These are phyloP conservation scores for Clinocottus analis DNA, from an alignment of 2,113 vertebrate genomes.

Conservation along the genomic window DNA sequence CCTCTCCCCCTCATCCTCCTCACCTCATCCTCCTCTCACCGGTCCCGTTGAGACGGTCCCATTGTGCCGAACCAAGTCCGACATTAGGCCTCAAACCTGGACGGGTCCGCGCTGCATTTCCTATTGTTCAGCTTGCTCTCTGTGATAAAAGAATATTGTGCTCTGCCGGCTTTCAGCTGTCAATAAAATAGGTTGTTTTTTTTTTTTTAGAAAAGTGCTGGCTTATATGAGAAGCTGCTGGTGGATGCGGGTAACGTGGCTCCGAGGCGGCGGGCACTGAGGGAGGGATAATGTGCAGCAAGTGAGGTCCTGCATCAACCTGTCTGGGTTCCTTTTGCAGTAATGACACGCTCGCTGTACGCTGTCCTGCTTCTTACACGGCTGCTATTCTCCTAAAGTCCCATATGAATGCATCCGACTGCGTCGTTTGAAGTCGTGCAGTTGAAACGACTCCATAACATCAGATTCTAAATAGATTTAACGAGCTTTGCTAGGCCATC, in stretches of 20 bases:
- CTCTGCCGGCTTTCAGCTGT: conserved; percentile 12
- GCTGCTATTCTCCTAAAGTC: background rate
- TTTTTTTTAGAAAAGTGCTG: conserved; percentile 3
- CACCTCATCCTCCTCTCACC: no score
- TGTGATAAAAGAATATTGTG: background rate
- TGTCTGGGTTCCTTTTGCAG: background rate
- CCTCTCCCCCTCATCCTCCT: no score
- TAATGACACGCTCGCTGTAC: background rate
- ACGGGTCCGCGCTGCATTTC: conserved; percentile 17
- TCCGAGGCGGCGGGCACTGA: background rate
- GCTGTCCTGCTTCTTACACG: background rate
- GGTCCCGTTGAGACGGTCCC: conserved; percentile 19
- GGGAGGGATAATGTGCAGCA: background rate
- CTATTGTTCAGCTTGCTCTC: conserved; percentile 1
- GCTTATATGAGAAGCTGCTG: background rate
- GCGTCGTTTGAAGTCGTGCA: background rate
- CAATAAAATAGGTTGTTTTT: background rate
- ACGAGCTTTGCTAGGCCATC: background rate
- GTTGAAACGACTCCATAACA: background rate
- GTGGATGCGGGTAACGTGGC: background rate
- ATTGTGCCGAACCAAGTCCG: conserved; percentile 26
- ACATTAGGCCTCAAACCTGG: conserved; percentile 9
- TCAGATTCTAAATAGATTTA: background rate
- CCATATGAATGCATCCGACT: background rate
- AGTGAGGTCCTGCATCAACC: background rate